Evolutionary conservation across 2,888 invertebrate genomes (phyloP).

Genomic region (Mythimna vitellina): DNA sequence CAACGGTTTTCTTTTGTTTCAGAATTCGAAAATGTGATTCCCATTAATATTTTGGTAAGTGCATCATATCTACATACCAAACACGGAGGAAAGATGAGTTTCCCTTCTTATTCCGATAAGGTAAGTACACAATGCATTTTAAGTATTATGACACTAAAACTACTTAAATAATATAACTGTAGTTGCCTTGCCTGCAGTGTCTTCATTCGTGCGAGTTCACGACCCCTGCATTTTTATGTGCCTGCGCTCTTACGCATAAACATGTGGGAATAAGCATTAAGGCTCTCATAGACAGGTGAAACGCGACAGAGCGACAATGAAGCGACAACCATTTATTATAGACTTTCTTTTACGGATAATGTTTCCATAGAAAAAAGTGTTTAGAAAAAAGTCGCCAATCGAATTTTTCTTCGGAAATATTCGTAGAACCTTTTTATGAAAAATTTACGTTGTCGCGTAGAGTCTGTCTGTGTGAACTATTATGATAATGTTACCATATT

Average conservation of each 20-base stretch:
- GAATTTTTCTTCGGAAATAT: neutral
- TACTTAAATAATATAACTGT: slow-evolving; percentile 35
- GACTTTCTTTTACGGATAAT: neutral
- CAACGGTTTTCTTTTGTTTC: slow-evolving; percentile 36
- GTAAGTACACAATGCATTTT: slow-evolving; percentile 32
- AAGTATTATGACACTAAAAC: slow-evolving; percentile 31
- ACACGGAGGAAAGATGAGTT: neutral
- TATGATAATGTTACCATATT: slow-evolving; percentile 62
- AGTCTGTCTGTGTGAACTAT: neutral
- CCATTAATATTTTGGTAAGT: slow-evolving; percentile 13
- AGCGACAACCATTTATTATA: neutral
- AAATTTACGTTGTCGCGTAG: neutral
- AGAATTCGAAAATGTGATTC: slow-evolving; percentile 1
- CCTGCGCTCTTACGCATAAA: slow-evolving; percentile 53
- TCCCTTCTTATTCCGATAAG: neutral
- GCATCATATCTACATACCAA: neutral
- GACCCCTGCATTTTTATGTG: slow-evolving; percentile 70
- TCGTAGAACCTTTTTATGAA: neutral
- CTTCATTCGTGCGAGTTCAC: slow-evolving; percentile 65
- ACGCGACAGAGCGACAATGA: neutral
- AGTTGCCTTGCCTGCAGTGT: slow-evolving; percentile 43
- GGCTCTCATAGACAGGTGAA: neutral
- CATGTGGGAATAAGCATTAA: slow-evolving; percentile 69
- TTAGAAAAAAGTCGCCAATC: neutral
- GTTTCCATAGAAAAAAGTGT: neutral